A percentile compares a stretch with the other conserved stretches of the same genome.
These are phyloP conservation scores for Aphidoletes aphidimyza DNA, from an alignment of 2,888 invertebrate species.

Conservation along the genomic window DNA sequence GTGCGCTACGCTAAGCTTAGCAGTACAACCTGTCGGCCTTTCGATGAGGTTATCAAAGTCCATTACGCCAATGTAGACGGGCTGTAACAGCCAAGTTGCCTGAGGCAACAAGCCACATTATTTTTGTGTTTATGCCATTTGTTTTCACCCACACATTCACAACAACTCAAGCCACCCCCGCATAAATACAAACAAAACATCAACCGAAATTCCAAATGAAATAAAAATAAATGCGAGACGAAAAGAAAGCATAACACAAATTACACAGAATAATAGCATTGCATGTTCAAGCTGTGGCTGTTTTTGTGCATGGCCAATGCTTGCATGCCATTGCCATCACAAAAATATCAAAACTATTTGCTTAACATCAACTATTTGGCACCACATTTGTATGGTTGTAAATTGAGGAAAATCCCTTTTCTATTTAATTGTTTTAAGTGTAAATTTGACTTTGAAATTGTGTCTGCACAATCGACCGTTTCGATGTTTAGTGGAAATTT, in stretches of 20 bases:
- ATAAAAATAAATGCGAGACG: neutral
- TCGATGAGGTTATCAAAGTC: no score
- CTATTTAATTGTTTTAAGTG: slow-evolving; percentile 26
- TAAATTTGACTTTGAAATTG: slow-evolving; percentile 33
- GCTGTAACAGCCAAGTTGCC: no score
- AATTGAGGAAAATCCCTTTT: neutral
- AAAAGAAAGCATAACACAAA: slow-evolving; percentile 12
- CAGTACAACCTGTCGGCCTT: no score
- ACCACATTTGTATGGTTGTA: neutral
- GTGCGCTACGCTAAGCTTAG: no score
- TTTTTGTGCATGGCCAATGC: neutral
- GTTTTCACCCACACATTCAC: slow-evolving; percentile 19
- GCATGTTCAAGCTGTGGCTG: neutral
- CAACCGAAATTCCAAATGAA: neutral
- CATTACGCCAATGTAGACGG: no score
- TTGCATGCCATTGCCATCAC: slow-evolving; percentile 25
- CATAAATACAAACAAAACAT: neutral
- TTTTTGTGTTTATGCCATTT: no score
- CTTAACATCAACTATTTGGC: neutral
- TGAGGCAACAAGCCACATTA: no score
- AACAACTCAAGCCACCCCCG: no score
- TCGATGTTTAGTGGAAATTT: neutral
- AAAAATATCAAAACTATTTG: slow-evolving; percentile 24
- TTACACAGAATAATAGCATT: slow-evolving; percentile 12
- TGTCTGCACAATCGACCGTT: slow-evolving; percentile 27